Evolutionary conservation across 2,888 invertebrate species (phyloP).

Genomic region (Cyclophora punctaria): DNA sequence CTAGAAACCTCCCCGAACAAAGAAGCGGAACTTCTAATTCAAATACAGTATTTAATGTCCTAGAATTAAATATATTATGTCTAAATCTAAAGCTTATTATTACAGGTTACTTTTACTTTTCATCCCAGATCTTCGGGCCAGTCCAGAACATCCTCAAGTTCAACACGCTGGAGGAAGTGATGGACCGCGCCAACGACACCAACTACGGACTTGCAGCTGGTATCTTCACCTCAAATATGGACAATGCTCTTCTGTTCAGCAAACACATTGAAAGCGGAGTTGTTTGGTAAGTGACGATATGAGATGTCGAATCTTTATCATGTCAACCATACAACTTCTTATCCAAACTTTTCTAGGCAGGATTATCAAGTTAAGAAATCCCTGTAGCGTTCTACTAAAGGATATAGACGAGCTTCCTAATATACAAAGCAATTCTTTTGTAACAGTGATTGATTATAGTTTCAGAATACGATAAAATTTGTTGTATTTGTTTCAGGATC

Average conservation of each 20-base stretch:
- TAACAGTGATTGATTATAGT: too few species aligned
- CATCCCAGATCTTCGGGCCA: constrained; percentile 87
- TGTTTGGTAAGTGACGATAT: constrained; percentile 75
- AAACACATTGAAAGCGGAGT: constrained; percentile 85
- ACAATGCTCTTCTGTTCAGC: constrained; percentile 83
- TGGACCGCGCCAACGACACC: constrained; percentile 87
- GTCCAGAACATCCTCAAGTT: constrained; percentile 91
- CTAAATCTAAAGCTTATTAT: too few species aligned
- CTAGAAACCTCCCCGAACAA: too few species aligned
- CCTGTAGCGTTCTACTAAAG: too few species aligned
- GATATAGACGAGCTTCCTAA: background rate
- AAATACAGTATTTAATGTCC: too few species aligned
- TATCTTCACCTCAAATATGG: constrained; percentile 85
- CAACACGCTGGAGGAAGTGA: constrained; percentile 83
- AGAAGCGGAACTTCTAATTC: too few species aligned
- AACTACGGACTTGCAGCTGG: constrained; percentile 88
- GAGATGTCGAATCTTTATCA: background rate
- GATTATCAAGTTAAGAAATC: too few species aligned
- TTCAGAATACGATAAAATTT: too few species aligned
- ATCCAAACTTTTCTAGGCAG: too few species aligned
- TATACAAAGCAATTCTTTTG: background rate
- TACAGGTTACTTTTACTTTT: too few species aligned
- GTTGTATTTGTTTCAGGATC: constrained; percentile 25
- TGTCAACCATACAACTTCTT: too few species aligned
- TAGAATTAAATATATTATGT: too few species aligned